These are phyloP conservation scores for Agrochola circellaris DNA, from an alignment of 2,888 invertebrate genomes.

Conservation along the genomic window DNA sequence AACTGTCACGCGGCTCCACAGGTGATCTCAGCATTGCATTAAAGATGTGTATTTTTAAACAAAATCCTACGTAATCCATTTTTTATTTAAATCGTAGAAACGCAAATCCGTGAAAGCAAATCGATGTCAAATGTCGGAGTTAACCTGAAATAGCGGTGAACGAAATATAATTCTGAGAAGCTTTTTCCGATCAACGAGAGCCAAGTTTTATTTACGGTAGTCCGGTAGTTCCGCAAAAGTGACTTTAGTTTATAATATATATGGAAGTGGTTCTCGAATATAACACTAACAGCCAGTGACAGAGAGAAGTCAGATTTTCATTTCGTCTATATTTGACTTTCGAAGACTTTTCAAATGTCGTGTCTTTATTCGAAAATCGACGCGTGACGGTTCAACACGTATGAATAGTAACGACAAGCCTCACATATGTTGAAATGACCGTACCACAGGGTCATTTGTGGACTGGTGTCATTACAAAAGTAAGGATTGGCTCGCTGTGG, in stretches of 20 bases:
- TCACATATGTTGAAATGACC: neutral
- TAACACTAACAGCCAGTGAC: neutral
- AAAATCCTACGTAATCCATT: neutral
- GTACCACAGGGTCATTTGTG: too few relatives aligned
- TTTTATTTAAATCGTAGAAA: neutral
- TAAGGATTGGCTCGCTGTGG: neutral
- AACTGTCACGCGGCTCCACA: constrained; percentile 32
- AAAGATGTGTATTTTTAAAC: constrained; percentile 4
- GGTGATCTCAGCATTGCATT: constrained; percentile 6
- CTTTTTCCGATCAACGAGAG: neutral
- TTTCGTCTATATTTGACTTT: too few relatives aligned
- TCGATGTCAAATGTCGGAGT: constrained; percentile 8
- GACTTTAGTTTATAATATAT: neutral
- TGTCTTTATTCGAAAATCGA: too few relatives aligned
- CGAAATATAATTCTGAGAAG: constrained; percentile 14
- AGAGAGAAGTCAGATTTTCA: too few relatives aligned
- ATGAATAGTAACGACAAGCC: neutral
- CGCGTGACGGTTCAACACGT: too few relatives aligned
- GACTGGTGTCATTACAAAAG: too few relatives aligned
- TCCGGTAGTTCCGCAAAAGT: too few relatives aligned
- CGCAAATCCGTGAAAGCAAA: neutral
- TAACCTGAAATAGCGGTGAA: neutral
- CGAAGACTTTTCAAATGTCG: too few relatives aligned
- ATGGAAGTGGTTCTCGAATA: neutral
- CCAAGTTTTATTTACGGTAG: constrained; percentile 2